These are phyloP conservation scores for Aldrovandia affinis DNA, from an alignment of 2,797 vertebrate species.

Conservation along the genomic window DNA sequence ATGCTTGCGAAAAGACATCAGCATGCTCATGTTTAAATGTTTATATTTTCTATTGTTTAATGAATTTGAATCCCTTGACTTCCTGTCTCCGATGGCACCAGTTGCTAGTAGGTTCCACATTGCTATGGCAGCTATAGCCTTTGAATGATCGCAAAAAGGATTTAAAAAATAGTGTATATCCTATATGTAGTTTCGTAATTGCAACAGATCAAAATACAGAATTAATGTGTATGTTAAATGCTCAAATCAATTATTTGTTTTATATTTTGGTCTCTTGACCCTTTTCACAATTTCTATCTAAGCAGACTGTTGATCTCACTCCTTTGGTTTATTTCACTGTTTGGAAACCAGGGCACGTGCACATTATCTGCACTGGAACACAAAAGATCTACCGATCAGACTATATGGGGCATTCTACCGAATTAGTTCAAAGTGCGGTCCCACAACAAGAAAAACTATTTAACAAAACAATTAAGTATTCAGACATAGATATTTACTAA, in stretches of 20 bases:
- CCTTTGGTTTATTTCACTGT: background rate
- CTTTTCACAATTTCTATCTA: no score
- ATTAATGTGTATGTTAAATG: no score
- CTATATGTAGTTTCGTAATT: background rate
- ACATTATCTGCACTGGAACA: background rate
- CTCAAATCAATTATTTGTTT: no score
- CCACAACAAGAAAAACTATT: no score
- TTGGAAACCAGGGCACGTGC: background rate
- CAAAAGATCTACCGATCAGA: background rate
- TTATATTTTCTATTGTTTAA: background rate
- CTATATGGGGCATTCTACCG: no score
- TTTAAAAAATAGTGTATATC: background rate
- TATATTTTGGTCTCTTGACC: no score
- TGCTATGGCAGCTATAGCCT: background rate
- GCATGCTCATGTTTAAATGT: no score
- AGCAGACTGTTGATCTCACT: no score
- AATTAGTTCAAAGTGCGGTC: no score
- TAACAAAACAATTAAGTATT: no score
- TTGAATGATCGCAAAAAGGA: background rate
- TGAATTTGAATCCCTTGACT: background rate
- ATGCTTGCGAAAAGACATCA: slow-evolving; percentile 58
- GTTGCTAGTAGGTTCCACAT: background rate
- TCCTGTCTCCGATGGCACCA: background rate
- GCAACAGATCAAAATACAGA: no score
- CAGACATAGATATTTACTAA: no score